phyloP scores from a whole-genome alignment of 2,888 invertebrate genomes.

The Noctua comes region DNA sequence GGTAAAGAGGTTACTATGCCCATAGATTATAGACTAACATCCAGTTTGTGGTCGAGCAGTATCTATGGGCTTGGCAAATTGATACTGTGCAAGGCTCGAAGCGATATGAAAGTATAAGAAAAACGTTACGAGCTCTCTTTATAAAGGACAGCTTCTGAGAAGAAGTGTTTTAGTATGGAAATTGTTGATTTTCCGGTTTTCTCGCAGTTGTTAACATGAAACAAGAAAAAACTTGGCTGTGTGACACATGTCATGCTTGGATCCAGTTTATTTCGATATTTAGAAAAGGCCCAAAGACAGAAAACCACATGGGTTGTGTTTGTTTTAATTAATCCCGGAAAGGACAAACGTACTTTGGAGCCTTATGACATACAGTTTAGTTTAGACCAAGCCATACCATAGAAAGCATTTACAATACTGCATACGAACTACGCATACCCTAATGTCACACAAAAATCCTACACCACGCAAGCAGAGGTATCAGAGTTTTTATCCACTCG shows the following conservation, averaged over 20 bases:
- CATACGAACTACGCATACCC: neutral
- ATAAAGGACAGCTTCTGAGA: slow-evolving; percentile 19
- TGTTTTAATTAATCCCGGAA: neutral
- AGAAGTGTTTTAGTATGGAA: neutral
- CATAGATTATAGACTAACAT: slow-evolving; percentile 36
- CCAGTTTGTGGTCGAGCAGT: slow-evolving; percentile 2
- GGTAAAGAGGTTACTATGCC: slow-evolving; percentile 42
- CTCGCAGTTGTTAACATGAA: neutral
- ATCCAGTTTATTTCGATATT: neutral
- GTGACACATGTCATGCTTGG: neutral
- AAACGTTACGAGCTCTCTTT: slow-evolving; percentile 29
- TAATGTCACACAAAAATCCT: neutral
- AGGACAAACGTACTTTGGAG: neutral
- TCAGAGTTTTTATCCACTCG: neutral
- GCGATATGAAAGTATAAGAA: slow-evolving; percentile 46
- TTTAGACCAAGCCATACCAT: neutral
- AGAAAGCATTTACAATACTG: neutral
- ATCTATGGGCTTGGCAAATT: slow-evolving; percentile 40
- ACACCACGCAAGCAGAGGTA: neutral
- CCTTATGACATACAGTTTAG: neutral
- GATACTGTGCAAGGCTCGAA: slow-evolving; percentile 31
- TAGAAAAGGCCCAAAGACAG: neutral
- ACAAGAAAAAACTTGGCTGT: neutral
- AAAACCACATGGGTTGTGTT: neutral
- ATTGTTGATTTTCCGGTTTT: slow-evolving; percentile 19